Evolutionary conservation across 2,113 vertebrate species (phyloP).

Genomic region (Sapayoa aenigma): DNA sequence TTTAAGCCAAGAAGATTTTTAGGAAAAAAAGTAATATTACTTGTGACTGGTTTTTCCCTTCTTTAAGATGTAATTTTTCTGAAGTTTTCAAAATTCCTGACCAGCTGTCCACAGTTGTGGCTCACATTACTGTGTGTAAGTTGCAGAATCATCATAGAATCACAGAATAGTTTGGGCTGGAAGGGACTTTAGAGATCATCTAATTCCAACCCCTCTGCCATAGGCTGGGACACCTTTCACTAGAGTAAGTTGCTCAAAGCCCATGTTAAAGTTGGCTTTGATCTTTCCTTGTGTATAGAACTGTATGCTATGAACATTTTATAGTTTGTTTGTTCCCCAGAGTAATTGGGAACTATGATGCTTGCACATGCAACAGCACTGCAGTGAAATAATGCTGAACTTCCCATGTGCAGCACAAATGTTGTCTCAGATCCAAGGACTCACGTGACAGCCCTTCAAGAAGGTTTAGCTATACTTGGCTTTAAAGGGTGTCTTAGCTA

Average conservation of each 20-base stretch:
- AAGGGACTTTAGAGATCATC: neutral
- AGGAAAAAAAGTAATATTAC: neutral
- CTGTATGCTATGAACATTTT: neutral
- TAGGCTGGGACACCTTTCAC: neutral
- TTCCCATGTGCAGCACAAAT: conserved; percentile 21
- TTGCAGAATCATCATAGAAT: neutral
- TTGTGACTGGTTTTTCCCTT: neutral
- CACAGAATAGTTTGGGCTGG: neutral
- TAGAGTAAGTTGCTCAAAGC: neutral
- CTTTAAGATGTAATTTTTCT: neutral
- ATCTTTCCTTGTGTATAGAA: neutral
- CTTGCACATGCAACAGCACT: neutral
- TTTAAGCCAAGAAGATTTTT: neutral
- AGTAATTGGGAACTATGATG: neutral
- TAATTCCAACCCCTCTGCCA: neutral
- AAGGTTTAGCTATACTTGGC: conserved; percentile 31
- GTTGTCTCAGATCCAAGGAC: conserved; percentile 28
- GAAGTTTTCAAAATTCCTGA: neutral
- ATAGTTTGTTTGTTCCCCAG: neutral
- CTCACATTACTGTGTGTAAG: neutral
- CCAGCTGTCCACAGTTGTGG: neutral
- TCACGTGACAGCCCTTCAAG: conserved; percentile 31
- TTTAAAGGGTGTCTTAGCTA: conserved; percentile 69
- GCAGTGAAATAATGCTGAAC: neutral
- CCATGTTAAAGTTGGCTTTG: neutral